Evolutionary conservation across 1,140 invertebrate genomes (phyloP), one percentile per base, ranked within the genome.

Genomic region (Tenebrio molitor): DNA sequence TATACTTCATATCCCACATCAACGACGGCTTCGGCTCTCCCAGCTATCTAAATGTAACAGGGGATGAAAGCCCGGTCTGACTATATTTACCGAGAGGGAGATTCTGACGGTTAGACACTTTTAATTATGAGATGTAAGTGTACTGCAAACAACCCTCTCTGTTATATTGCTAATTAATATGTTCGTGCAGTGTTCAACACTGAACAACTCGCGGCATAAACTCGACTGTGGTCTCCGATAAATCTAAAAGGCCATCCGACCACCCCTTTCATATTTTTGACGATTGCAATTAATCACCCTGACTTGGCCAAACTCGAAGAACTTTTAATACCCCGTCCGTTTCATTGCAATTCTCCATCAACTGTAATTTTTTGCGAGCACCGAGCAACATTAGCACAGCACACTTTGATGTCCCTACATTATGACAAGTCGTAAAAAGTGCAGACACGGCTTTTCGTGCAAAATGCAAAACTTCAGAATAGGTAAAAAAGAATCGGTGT

Each of bases 1-100:
- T 74, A 77, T 76, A 75, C 76, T 81, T 77, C 75, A 75, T 77
- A 78, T 74, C 74, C 76, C 74, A 70, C 72, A 74, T 74, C 72
- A 67, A 66, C 64, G 36, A 66, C 69, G 53, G 33, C 16, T 44
- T 44, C 64, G 42, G 23, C 64, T 66, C 64, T n/a, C 36, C 36
- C 16, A 44, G 36, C 64, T 66, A 66, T 66, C 64, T 66, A 41
- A 66, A 66, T 66, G 64, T 66, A 66, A 66, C 64, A 66, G 64
- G 36, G 64, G 62, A 68, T 46, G 29, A 46, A 46, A 44, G 19
- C 25, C 50, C 50, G 50, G 6, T 58, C 23, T 23, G 19, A 69
- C 36, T 39, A 44, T 79, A 75, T 79, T 78, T 79, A 67, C 74
- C 50, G 53, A 72, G 73, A 74, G 75, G 69, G 74, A 68, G 74